Percentiles rank a stretch among this genome's conserved stretches.
phyloP scores from a whole-genome alignment of 2,113 vertebrate species.

The Urocitellus parryii region DNA sequence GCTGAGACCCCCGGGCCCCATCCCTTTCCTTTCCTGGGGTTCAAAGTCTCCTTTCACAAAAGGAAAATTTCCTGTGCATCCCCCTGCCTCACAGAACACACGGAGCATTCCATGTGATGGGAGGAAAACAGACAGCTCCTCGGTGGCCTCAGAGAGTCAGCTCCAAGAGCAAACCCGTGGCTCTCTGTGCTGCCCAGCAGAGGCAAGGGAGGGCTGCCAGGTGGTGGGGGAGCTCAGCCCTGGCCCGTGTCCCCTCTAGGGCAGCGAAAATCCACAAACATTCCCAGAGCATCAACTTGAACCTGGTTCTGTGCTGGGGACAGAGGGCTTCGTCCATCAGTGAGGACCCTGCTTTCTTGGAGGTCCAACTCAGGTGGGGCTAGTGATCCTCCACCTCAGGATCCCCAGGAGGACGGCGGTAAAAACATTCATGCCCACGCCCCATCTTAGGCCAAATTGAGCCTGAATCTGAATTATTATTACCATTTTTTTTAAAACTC shows the following conservation, averaged over 20 bases:
- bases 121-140: background rate
- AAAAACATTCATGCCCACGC: background rate
- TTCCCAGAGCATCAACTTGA: background rate
- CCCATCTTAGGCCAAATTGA: background rate
- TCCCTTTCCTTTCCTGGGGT: background rate
- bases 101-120: background rate
- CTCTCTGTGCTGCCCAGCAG: background rate
- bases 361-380: background rate
- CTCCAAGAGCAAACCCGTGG: background rate
- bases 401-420: background rate
- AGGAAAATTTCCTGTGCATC: background rate
- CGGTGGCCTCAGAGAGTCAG: background rate
- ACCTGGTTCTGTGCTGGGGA: background rate
- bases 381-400: background rate
- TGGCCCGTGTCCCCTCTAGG: background rate
- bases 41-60: background rate
- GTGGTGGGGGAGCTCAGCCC: background rate
- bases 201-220: background rate
- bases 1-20: background rate
- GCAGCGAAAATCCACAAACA: fast-evolving
- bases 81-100: background rate
- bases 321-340: fast-evolving
- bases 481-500: background rate
- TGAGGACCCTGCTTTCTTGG: background rate
- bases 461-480: background rate